Evolutionary conservation across 1,140 invertebrate genomes (phyloP).

Genomic region (Hylaeus volcanicus): DNA sequence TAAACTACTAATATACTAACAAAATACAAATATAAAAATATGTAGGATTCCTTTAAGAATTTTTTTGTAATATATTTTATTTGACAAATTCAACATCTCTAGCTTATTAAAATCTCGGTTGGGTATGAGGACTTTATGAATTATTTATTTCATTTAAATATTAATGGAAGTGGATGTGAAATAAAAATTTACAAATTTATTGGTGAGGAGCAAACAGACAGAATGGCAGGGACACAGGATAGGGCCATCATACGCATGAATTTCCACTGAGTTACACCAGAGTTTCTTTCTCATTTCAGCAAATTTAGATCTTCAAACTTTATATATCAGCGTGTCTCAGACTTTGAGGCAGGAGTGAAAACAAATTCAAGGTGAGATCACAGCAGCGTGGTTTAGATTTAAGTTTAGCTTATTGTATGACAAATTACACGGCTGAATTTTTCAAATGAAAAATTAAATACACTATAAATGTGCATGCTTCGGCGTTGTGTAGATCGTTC

Average conservation of each 20-base stretch:
- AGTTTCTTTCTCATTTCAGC: constrained; percentile 83
- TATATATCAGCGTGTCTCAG: constrained; percentile 83
- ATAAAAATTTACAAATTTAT: constrained; percentile 43
- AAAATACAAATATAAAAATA: constrained; percentile 25
- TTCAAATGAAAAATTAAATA: constrained; percentile 60
- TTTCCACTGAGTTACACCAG: constrained; percentile 76
- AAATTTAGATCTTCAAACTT: constrained; percentile 83
- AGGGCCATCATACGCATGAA: constrained; percentile 76
- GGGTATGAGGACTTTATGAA: constrained; percentile 7
- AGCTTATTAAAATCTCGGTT: not conserved
- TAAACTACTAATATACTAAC: constrained; percentile 3
- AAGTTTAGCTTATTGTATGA: constrained; percentile 78
- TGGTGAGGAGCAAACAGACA: constrained; percentile 74
- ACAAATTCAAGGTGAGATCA: constrained; percentile 82
- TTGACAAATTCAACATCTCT: not conserved
- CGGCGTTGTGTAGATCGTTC: constrained; percentile 69
- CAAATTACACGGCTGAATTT: constrained; percentile 72
- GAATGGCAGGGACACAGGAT: constrained; percentile 78
- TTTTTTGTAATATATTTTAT: not conserved
- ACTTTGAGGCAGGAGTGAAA: constrained; percentile 83
- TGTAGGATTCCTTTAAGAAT: not conserved
- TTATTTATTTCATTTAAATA: constrained; percentile 33
- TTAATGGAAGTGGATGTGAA: constrained; percentile 38
- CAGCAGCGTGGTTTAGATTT: constrained; percentile 77
- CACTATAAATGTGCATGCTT: constrained; percentile 75